phyloP scores from a whole-genome alignment of 2,113 vertebrate species.

The Eublepharis macularius region DNA sequence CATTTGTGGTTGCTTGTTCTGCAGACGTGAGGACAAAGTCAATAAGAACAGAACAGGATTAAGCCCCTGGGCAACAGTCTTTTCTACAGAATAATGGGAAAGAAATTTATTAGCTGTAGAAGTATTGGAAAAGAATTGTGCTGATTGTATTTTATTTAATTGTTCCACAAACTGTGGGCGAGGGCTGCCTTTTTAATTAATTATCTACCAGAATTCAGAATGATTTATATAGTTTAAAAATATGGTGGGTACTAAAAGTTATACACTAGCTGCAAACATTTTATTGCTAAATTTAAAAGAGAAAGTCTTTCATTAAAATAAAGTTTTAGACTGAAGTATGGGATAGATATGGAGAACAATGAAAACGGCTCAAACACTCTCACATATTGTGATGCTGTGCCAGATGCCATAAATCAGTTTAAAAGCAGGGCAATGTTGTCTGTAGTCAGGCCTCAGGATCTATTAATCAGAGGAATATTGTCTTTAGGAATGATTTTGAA shows the following conservation, averaged over 20 bases:
- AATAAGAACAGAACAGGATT: neutral
- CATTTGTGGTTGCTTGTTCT: conserved; percentile 3
- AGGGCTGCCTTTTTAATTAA: conserved; percentile 1
- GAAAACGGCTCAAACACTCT: neutral
- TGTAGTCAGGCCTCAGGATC: neutral
- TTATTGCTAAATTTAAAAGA: neutral
- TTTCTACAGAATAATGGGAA: neutral
- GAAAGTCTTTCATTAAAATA: neutral
- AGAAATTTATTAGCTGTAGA: conserved; percentile 3
- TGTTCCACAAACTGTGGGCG: conserved; percentile 14
- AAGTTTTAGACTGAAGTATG: neutral
- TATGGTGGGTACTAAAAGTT: neutral
- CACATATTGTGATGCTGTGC: neutral
- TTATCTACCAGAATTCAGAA: conserved; percentile 1
- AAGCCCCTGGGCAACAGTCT: neutral
- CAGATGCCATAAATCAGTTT: neutral
- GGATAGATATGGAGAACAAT: neutral
- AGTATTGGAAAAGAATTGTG: conserved; percentile 7
- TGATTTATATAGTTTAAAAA: neutral
- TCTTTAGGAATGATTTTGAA: neutral
- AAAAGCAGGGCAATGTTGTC: neutral
- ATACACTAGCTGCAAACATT: neutral
- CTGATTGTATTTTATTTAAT: neutral
- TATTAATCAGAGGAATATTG: neutral
- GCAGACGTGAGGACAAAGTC: neutral